Evolutionary conservation across 2,113 vertebrate genomes (phyloP).

Genomic region (Hemiprocne comata): DNA sequence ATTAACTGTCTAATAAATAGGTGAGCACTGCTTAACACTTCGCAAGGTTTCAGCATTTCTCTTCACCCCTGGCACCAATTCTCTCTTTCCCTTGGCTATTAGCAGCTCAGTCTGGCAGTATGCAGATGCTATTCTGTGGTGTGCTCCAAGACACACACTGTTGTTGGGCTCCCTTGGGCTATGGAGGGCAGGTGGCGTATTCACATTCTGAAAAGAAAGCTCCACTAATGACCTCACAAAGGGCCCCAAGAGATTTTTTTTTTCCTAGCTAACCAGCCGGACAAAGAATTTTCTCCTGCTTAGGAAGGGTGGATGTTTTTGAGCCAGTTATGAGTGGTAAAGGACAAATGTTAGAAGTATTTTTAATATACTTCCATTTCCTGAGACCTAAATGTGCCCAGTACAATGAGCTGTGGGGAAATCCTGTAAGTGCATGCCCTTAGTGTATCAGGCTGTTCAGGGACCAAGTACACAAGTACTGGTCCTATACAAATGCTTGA

Average conservation of each 20-base stretch:
- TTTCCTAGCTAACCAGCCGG: conserved; percentile 16
- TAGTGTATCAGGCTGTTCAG: neutral
- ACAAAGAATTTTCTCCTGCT: conserved; percentile 29
- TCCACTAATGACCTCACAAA: conserved; percentile 48
- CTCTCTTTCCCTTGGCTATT: conserved; percentile 44
- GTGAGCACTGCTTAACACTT: conserved; percentile 58
- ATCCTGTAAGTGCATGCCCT: neutral
- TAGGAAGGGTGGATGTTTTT: neutral
- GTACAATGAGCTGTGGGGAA: neutral
- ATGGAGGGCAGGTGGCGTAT: conserved; percentile 70
- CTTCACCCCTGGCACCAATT: conserved; percentile 34
- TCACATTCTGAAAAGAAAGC: conserved; percentile 47
- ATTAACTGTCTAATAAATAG: conserved; percentile 68
- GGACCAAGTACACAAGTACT: neutral
- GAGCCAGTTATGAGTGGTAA: neutral
- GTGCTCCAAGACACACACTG: conserved; percentile 33
- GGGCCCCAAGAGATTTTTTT: conserved; percentile 39
- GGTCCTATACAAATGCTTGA: neutral
- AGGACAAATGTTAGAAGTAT: conserved; percentile 10
- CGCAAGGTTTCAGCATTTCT: conserved; percentile 33
- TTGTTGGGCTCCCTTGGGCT: conserved; percentile 59
- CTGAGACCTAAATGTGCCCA: neutral
- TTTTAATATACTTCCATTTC: conserved; percentile 19
- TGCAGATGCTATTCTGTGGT: conserved; percentile 55
- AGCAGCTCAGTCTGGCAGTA: conserved; percentile 60